These are phyloP conservation scores for Onthophagus taurus DNA, from an alignment of 1,140 invertebrate species.

Conservation along the genomic window DNA sequence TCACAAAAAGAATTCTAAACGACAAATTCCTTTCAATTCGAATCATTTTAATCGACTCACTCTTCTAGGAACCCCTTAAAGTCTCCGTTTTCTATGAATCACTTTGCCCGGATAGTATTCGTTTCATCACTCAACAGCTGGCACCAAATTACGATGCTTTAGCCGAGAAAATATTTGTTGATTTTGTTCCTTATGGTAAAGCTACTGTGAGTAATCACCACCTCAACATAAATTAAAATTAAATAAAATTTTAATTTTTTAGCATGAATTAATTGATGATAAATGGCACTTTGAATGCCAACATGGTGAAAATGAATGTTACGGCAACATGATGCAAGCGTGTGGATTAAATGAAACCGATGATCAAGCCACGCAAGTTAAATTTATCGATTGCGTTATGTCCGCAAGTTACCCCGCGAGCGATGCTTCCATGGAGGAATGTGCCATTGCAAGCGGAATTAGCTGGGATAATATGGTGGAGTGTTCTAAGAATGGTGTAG, in stretches of 20 bases:
- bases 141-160: conserved; percentile 34
- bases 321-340: conserved; percentile 54
- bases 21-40: no score
- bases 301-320: conserved; percentile 55
- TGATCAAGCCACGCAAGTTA: conserved; percentile 36
- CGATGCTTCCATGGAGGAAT: conserved; percentile 25
- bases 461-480: conserved; percentile 29
- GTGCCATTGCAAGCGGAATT: conserved; percentile 35
- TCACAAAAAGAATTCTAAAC: no score
- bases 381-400: conserved; percentile 49
- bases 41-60: no score
- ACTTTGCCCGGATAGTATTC: conserved; percentile 38
- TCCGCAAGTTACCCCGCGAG: conserved; percentile 19
- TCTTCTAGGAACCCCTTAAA: conserved; percentile 15
- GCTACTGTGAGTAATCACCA: conserved; percentile 45
- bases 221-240: background rate
- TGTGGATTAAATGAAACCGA: conserved; percentile 46
- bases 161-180: conserved; percentile 38
- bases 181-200: conserved; percentile 60
- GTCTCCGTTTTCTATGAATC: conserved; percentile 40
- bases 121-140: conserved; percentile 35
- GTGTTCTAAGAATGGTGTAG: conserved; percentile 36
- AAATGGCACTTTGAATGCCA: conserved; percentile 53
- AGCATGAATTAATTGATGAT: conserved; percentile 35
- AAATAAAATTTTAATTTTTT: conserved; percentile 15